Percentiles rank a stretch among this genome's conserved stretches.
Evolutionary conservation across 2,113 vertebrate species (phyloP).

Genomic region (Centropus unirufus): DNA sequence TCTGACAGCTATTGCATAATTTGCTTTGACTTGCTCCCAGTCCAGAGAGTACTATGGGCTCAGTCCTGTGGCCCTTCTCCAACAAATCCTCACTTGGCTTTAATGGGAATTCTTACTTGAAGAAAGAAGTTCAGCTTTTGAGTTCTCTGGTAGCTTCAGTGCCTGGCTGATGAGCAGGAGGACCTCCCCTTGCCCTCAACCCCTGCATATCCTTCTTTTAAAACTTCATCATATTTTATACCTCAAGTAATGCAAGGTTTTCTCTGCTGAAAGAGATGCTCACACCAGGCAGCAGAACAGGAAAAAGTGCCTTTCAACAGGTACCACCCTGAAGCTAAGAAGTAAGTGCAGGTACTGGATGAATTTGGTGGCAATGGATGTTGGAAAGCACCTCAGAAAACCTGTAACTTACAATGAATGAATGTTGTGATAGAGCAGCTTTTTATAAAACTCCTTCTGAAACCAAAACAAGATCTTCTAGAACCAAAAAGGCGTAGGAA

Average conservation of each 20-base stretch:
- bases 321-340: not conserved
- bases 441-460: not conserved
- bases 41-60: not conserved
- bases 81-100: constrained; percentile 26
- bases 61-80: constrained; percentile 5
- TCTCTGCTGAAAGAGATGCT: not conserved
- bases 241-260: not conserved
- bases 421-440: not conserved
- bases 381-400: not conserved
- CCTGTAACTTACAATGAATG: not conserved
- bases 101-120: constrained; percentile 7
- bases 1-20: constrained; percentile 55
- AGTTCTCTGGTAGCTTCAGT: constrained; percentile 18
- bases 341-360: not conserved
- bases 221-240: not conserved
- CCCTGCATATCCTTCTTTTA: not conserved
- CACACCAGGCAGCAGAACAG: not conserved
- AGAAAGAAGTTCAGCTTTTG: constrained; percentile 22
- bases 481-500: not conserved
- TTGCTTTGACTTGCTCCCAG: constrained; percentile 51
- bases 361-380: not conserved
- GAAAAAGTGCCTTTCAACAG: not conserved
- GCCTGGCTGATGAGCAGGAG: not conserved
- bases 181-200: not conserved
- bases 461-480: not conserved